phyloP scores from a whole-genome alignment of 1,140 invertebrate species.

The Hyphantria cunea region DNA sequence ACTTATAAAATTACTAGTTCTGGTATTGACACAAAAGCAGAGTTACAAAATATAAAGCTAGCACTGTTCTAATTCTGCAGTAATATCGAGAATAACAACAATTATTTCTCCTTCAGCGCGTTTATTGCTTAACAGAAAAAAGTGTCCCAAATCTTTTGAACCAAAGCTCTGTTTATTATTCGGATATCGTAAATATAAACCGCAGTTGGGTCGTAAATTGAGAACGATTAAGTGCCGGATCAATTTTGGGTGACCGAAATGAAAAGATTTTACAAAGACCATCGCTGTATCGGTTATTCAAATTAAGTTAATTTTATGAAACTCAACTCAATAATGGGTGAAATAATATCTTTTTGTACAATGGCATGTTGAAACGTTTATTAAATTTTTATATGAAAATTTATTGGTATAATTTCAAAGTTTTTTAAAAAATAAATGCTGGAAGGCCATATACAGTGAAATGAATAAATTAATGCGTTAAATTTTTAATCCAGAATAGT shows the following conservation, averaged over 20 bases:
- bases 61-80: too few species aligned
- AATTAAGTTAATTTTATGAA: slow-evolving; percentile 27
- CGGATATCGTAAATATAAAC: slow-evolving; percentile 36
- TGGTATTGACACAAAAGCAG: too few species aligned
- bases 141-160: slow-evolving; percentile 21
- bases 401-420: too few species aligned
- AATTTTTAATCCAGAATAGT: too few species aligned
- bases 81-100: too few species aligned
- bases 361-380: too few species aligned
- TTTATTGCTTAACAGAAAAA: slow-evolving; percentile 24
- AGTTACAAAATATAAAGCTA: too few species aligned
- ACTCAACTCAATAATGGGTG: slow-evolving; percentile 1
- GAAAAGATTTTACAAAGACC: slow-evolving; percentile 27
- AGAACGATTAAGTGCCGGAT: slow-evolving; percentile 30
- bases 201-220: slow-evolving; percentile 35
- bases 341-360: slow-evolving; percentile 11
- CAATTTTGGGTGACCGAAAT: slow-evolving; percentile 27
- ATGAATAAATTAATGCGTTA: too few species aligned
- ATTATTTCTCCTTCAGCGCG: too few species aligned
- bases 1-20: too few species aligned
- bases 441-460: too few species aligned
- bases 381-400: neutral
- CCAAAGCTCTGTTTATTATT: slow-evolving; percentile 29
- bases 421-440: too few species aligned
- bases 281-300: slow-evolving; percentile 26